These are phyloP conservation scores for Agonopterix arenella DNA, from an alignment of 2,888 invertebrate species.

Conservation along the genomic window DNA sequence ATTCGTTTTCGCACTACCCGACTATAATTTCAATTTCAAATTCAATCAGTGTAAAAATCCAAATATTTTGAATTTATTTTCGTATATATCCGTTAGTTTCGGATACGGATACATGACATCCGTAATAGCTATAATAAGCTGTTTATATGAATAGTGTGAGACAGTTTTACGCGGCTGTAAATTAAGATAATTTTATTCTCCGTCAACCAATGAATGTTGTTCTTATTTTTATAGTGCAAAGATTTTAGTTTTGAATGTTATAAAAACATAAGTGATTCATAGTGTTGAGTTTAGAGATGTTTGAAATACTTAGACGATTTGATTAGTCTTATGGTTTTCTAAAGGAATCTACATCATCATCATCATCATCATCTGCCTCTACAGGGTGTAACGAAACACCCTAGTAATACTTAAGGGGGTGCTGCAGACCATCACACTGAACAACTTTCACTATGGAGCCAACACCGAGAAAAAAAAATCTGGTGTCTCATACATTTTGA, in stretches of 20 bases:
- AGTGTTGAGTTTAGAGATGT: slow-evolving; percentile 4
- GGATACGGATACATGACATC: too few species aligned
- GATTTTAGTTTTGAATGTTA: slow-evolving; percentile 7
- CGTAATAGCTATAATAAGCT: slow-evolving; percentile 25
- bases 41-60: not conserved
- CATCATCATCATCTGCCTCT: too few species aligned
- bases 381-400: too few species aligned
- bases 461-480: too few species aligned
- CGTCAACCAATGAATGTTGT: slow-evolving; percentile 20
- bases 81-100: not conserved
- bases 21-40: not conserved
- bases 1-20: not conserved
- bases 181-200: slow-evolving; percentile 35
- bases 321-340: not conserved
- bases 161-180: slow-evolving; percentile 38
- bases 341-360: too few species aligned
- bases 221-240: slow-evolving; percentile 10
- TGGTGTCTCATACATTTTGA: too few species aligned
- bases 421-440: too few species aligned
- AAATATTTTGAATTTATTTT: not conserved
- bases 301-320: not conserved
- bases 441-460: too few species aligned
- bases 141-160: slow-evolving; percentile 30
- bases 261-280: slow-evolving; percentile 7
- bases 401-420: too few species aligned